phyloP scores from a whole-genome alignment of 2,888 invertebrate genomes.

The Ochlodes sylvanus region DNA sequence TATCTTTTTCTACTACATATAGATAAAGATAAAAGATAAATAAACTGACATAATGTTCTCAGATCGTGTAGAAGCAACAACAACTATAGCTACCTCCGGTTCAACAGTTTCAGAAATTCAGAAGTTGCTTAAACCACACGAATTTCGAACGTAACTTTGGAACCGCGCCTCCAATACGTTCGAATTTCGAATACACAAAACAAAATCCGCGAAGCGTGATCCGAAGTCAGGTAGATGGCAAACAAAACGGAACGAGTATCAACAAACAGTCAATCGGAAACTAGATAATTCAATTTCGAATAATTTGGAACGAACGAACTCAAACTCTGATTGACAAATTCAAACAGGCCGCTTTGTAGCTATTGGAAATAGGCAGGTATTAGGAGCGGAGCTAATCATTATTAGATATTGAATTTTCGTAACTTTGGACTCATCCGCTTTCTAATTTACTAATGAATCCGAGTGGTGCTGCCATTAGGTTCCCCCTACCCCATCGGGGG shows the following conservation, averaged over 20 bases:
- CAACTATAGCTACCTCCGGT: background rate
- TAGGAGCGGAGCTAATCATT: constrained; percentile 76
- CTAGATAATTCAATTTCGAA: constrained; percentile 81
- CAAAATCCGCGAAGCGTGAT: constrained; percentile 59
- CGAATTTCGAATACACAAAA: constrained; percentile 44
- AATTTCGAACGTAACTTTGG: constrained; percentile 7
- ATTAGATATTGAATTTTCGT: constrained; percentile 85
- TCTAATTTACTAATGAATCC: constrained; percentile 86
- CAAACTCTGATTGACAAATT: constrained; percentile 80
- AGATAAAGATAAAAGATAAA: background rate
- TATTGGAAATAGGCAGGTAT: constrained; percentile 76
- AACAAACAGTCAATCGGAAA: constrained; percentile 76
- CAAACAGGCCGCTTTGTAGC: constrained; percentile 60
- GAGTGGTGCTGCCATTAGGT: constrained; percentile 82
- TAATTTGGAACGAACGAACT: constrained; percentile 58
- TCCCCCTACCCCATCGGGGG: constrained; percentile 51
- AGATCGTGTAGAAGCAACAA: background rate
- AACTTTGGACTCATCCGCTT: constrained; percentile 85
- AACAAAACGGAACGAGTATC: constrained; percentile 66
- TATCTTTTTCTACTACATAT: background rate
- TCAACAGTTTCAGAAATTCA: background rate
- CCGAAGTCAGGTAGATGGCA: constrained; percentile 54
- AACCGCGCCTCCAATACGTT: constrained; percentile 5
- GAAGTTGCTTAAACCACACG: constrained; percentile 8
- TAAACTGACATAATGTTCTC: background rate